A percentile compares a stretch with the other conserved stretches of the same genome.
Evolutionary conservation across 2,888 invertebrate species (phyloP).

Genomic region (Nemotelus pantherinus): DNA sequence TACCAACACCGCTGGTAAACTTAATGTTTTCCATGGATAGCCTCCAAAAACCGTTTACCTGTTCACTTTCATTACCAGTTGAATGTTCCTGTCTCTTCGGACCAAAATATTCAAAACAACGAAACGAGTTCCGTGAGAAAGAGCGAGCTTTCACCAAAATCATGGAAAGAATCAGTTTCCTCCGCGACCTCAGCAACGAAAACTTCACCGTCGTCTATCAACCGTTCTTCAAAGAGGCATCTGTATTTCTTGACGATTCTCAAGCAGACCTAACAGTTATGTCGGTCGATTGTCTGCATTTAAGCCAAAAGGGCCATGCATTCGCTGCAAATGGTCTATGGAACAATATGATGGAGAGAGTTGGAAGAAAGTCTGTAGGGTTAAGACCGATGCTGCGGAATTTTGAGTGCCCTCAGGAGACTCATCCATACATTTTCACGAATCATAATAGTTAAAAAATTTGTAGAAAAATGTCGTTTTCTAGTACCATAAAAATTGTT

Average conservation of each 20-base stretch:
- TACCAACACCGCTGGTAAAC: slow-evolving; percentile 53
- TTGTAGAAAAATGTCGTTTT: too few relatives aligned
- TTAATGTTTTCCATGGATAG: slow-evolving; percentile 52
- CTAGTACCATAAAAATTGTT: too few relatives aligned
- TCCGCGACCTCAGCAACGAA: slow-evolving; percentile 49
- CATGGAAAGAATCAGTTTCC: slow-evolving; percentile 52
- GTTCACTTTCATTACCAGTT: slow-evolving; percentile 51
- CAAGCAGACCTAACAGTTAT: slow-evolving; percentile 51
- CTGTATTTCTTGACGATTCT: slow-evolving; percentile 43
- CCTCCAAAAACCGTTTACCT: slow-evolving; percentile 49
- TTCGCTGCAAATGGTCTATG: slow-evolving; percentile 65
- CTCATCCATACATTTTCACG: slow-evolving; percentile 66
- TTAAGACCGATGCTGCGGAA: slow-evolving; percentile 59
- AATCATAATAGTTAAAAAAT: slow-evolving; percentile 50
- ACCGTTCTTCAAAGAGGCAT: slow-evolving; percentile 59
- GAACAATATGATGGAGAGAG: slow-evolving; percentile 68
- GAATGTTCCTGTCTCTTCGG: slow-evolving; percentile 53
- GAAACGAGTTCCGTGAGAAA: slow-evolving; percentile 48
- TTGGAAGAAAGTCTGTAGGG: slow-evolving; percentile 62
- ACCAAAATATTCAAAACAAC: slow-evolving; percentile 50
- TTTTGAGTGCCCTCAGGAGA: slow-evolving; percentile 65
- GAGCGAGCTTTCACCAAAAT: slow-evolving; percentile 53
- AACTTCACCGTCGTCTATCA: slow-evolving; percentile 71
- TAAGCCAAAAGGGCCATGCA: slow-evolving; percentile 54
- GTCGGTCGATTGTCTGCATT: slow-evolving; percentile 53